Evolutionary conservation across 2,888 invertebrate genomes (phyloP), one percentile per base, ranked within the genome.

Genomic region (Gastracanthus pulcherrimus): DNA sequence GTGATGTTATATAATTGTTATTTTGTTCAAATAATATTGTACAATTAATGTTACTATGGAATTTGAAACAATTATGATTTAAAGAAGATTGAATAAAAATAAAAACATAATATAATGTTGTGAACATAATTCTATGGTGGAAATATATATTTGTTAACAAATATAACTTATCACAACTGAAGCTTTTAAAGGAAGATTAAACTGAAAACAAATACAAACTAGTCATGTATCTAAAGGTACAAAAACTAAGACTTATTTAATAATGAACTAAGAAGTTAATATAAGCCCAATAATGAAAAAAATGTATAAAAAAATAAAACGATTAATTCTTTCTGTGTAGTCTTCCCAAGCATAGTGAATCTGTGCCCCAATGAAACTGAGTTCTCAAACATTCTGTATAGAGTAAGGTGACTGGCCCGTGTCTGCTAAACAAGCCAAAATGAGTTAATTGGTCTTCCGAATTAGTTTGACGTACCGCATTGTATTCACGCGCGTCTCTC

Each of bases 141-240:
- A n/a, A n/a, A n/a, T n/a, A n/a, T n/a, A 13, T 69, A 0, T 34
- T 11, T 67, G 41, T 48, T 41, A 48, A 19, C 48, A 48, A 48
- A 3, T 29, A n/a, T n/a, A n/a, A n/a, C n/a, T n/a, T 69, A 60
- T 55, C 34, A 71, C 11, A 36, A 60, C 62, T 64, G 19, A 66
- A 34, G 23, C 16, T 55, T 38, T 38, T 26, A 38, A 26, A 13
- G 55, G 55, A 38, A 38, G 58, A 38, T 38, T 58, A 58, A 71
- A 71, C 26, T 23, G 34, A 71, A 71, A 2, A 55, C 55, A 0
- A 23, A 55, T 55, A 38, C 13, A 55, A 19, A 19, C 11, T 71
- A 38, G n/a, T n/a, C n/a, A n/a, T n/a, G n/a, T n/a, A n/a, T n/a
- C n/a, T n/a, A n/a, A n/a, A n/a, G n/a, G n/a, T n/a, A n/a, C n/a